Percentiles rank a stretch among this genome's conserved stretches.
phyloP scores from a whole-genome alignment of 2,888 invertebrate genomes.

The Watsonalla cultraria region DNA sequence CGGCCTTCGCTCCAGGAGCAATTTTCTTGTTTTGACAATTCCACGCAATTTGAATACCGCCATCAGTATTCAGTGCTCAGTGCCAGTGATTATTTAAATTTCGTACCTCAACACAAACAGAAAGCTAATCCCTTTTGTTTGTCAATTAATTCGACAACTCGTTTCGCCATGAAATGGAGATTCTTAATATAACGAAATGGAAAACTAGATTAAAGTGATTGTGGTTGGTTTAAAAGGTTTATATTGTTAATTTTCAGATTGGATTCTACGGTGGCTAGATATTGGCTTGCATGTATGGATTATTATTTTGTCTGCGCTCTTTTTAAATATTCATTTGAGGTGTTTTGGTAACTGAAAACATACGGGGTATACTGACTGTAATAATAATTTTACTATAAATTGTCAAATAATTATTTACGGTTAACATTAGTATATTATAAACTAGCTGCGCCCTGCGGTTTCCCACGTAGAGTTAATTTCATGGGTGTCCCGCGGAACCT shows the following conservation, averaged over 20 bases:
- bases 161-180: slow-evolving; percentile 33
- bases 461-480: too few relatives aligned
- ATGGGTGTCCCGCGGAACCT: too few relatives aligned
- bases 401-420: too few relatives aligned
- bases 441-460: too few relatives aligned
- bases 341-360: too few relatives aligned
- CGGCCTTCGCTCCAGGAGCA: slow-evolving; percentile 38
- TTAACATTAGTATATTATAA: too few relatives aligned
- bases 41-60: slow-evolving; percentile 59
- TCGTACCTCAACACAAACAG: slow-evolving; percentile 52
- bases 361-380: too few relatives aligned
- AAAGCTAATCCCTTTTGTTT: slow-evolving; percentile 56
- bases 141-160: slow-evolving; percentile 51
- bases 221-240: background rate
- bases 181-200: slow-evolving; percentile 23
- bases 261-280: background rate
- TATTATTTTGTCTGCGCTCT: background rate
- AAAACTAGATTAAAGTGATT: background rate
- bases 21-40: slow-evolving; percentile 63
- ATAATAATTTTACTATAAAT: too few relatives aligned
- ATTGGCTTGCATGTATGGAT: background rate
- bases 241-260: background rate
- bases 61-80: slow-evolving; percentile 54
- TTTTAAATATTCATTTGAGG: too few relatives aligned
- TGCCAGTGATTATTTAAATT: slow-evolving; percentile 61